Percentiles rank a stretch among this genome's conserved stretches.
Conservation (phyloP, 1,140 invertebrate genomes). For the Calliopsis andreniformis region DNA sequence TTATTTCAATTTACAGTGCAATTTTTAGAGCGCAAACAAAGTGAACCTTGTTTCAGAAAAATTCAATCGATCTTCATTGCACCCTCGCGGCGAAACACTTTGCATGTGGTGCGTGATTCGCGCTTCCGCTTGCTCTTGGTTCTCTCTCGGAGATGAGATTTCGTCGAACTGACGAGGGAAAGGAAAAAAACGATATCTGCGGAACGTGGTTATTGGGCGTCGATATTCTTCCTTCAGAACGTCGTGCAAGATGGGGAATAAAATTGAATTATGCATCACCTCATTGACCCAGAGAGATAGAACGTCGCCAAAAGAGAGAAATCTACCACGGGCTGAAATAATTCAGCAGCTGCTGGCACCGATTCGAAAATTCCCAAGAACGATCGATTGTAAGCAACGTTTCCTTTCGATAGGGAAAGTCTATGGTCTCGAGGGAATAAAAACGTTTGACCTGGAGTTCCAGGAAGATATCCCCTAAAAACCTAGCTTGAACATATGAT, state of each 20-base stretch:
- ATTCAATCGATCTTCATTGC: too few relatives aligned
- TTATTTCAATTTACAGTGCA: too few relatives aligned
- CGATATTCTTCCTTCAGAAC: background rate
- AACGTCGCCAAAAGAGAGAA: background rate
- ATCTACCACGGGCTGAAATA: slow-evolving; percentile 7
- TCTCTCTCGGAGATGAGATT: background rate
- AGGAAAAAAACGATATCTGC: background rate
- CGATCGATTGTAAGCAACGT: slow-evolving; percentile 17
- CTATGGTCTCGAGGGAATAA: background rate
- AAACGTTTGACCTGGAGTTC: too few relatives aligned
- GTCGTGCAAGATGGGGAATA: slow-evolving; percentile 16
- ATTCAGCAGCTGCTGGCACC: slow-evolving; percentile 11
- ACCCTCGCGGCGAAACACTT: background rate
- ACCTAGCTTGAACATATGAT: too few relatives aligned
- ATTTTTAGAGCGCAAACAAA: too few relatives aligned
- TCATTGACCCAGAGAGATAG: slow-evolving; percentile 40
- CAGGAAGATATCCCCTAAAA: too few relatives aligned
- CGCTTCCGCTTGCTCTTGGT: background rate
- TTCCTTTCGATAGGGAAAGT: background rate
- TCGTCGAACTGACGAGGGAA: background rate
- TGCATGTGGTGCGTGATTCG: background rate
- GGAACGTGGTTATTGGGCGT: background rate
- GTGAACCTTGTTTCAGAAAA: too few relatives aligned
- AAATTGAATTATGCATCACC: slow-evolving; percentile 66
- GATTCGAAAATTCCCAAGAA: slow-evolving; percentile 32